Percentiles rank a stretch among this genome's conserved stretches.
phyloP scores from a whole-genome alignment of 2,888 invertebrate genomes.

The Watsonalla cultraria region DNA sequence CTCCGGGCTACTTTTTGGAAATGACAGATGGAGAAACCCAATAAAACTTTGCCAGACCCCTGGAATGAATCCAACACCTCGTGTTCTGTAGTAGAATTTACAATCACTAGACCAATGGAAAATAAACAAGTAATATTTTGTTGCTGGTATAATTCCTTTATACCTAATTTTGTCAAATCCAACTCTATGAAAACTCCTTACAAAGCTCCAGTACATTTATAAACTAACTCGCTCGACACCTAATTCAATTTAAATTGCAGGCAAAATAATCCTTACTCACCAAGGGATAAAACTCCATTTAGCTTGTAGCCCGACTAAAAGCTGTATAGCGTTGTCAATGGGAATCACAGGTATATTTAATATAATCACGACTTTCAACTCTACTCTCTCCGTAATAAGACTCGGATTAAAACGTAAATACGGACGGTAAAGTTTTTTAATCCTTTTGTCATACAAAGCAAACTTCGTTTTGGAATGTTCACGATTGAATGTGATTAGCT shows the following conservation, averaged over 20 bases:
- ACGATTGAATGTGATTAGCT: conserved; percentile 15
- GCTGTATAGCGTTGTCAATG: not conserved
- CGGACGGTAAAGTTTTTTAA: conserved; percentile 18
- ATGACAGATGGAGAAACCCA: too few species aligned
- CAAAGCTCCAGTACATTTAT: too few species aligned
- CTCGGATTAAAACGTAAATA: conserved; percentile 3
- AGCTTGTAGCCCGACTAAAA: not conserved
- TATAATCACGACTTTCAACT: not conserved
- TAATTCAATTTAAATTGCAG: not conserved
- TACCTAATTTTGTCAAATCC: too few species aligned
- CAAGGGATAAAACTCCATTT: not conserved
- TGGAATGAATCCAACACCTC: too few species aligned
- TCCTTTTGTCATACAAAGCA: conserved; percentile 11
- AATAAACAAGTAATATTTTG: too few species aligned
- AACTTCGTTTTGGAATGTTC: conserved; percentile 10
- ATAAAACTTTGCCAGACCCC: too few species aligned
- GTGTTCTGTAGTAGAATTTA: too few species aligned
- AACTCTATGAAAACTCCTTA: too few species aligned
- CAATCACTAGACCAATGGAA: too few species aligned
- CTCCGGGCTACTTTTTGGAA: too few species aligned
- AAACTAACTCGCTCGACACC: too few species aligned
- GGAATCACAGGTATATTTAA: not conserved
- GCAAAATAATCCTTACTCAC: not conserved
- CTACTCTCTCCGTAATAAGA: not conserved
- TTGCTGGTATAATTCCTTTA: too few species aligned